These are phyloP conservation scores for Pandion haliaetus DNA, from an alignment of 2,113 vertebrate species.

Conservation along the genomic window DNA sequence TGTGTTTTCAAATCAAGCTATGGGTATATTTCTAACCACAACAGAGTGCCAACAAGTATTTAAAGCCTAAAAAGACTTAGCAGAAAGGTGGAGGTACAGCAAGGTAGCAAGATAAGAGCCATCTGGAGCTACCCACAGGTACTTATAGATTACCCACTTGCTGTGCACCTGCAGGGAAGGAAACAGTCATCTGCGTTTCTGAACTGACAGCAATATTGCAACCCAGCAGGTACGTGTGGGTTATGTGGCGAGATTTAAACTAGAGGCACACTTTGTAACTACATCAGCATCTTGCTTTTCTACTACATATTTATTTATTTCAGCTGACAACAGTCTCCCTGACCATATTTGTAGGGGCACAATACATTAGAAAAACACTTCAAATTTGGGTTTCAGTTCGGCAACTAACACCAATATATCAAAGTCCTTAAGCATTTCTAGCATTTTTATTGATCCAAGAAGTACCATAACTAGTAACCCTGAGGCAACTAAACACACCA, in stretches of 20 bases:
- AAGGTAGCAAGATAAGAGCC: background rate
- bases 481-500: background rate
- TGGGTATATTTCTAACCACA: background rate
- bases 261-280: background rate
- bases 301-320: background rate
- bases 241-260: background rate
- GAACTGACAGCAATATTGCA: background rate
- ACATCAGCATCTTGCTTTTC: background rate
- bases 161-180: background rate
- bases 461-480: background rate
- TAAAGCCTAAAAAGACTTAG: background rate
- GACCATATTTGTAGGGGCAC: background rate
- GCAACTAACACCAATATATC: background rate
- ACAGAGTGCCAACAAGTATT: background rate
- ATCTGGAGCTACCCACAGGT: slow-evolving; percentile 27
- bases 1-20: background rate
- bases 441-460: background rate
- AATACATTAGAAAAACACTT: background rate
- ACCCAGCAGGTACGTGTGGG: background rate
- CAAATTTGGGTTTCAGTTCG: slow-evolving; percentile 1
- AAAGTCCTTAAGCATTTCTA: slow-evolving; percentile 30
- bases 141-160: background rate
- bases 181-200: background rate
- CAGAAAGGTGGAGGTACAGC: background rate
- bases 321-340: background rate